Conservation (phyloP, 2,113 vertebrate species). For the Entelurus aequoreus region DNA sequence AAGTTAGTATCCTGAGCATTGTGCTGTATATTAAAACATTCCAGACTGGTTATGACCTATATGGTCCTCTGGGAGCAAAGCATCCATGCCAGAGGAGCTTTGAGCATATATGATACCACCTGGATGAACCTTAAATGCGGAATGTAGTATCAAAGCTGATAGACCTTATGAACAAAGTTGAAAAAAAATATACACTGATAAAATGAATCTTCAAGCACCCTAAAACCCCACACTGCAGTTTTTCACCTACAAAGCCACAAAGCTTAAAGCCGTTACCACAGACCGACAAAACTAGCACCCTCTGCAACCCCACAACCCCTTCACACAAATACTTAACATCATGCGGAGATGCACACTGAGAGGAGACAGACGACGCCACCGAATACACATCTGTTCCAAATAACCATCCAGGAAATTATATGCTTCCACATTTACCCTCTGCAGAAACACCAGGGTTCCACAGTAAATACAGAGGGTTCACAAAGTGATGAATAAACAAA, state of each 20-base stretch:
- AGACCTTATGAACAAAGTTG: slow-evolving; percentile 15
- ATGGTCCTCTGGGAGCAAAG: slow-evolving; percentile 1
- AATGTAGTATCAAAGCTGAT: slow-evolving; percentile 6
- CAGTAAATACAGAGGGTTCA: slow-evolving; percentile 56
- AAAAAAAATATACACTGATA: slow-evolving; percentile 18
- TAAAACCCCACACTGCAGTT: slow-evolving; percentile 33
- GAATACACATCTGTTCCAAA: slow-evolving; percentile 67
- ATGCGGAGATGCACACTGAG: slow-evolving; percentile 39
- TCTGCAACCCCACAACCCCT: slow-evolving; percentile 39
- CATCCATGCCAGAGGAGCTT: slow-evolving; percentile 20
- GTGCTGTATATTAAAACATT: slow-evolving; percentile 6
- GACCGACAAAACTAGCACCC: slow-evolving; percentile 56
- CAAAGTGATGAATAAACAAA: slow-evolving; percentile 64
- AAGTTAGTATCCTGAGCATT: neutral
- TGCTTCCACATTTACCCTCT: slow-evolving; percentile 64
- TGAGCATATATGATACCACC: neutral
- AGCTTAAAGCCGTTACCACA: slow-evolving; percentile 37
- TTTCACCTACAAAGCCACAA: slow-evolving; percentile 41
- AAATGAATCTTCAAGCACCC: slow-evolving; percentile 21
- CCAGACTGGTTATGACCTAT: slow-evolving; percentile 5
- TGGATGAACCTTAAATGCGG: slow-evolving; percentile 13
- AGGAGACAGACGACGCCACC: slow-evolving; percentile 61
- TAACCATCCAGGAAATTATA: slow-evolving; percentile 73
- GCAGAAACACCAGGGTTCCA: slow-evolving; percentile 38
- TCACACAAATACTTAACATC: slow-evolving; percentile 40